Evolutionary conservation across 2,888 invertebrate species (phyloP), one percentile per base, ranked within the genome.

Genomic region (Geophilus truncorum): DNA sequence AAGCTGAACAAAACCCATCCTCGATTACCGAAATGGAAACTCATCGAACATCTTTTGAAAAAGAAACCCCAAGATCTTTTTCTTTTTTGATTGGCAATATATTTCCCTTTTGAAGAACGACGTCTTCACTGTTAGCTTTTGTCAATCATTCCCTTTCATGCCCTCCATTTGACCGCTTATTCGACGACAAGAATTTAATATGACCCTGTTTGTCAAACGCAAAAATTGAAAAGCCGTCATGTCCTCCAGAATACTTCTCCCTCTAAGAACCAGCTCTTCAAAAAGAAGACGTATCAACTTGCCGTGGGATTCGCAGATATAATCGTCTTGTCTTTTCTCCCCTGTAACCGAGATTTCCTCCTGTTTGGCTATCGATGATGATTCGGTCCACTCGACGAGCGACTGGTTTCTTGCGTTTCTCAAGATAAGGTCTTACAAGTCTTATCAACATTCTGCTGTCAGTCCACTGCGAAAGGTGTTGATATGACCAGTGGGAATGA

Each of bases 141-240:
- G 57, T 62, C 57, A 62, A 18, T 62, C 57, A 62, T 23, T 62
- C 57, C 23, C n/a, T 40, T n/a, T n/a, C n/a, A 9, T 40, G 40
- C 15, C 40, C 40, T 40, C n/a, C n/a, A 40, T 62, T 62, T 62
- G 57, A 62, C 57, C 57, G 10, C 18, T 18, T 62, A 18, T 62
- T 62, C 18, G 57, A 62, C 57, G 57, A 62, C 21, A 62, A 62
- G 57, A 62, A 62, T 62, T 62, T 62, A 62, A 62, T 62, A 62
- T 62, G 57, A 62, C n/a, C 57, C 23, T 40, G 57, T 62, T 62
- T 62, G 57, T 62, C 57, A 62, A 62, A 62, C 18, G 57, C 21
- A 62, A 62, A 62, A 62, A 62, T 62, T 62, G 57, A 62, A 62
- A 62, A 62, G 57, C 57, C 10, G 36, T 15, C 10, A 15, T 9